Conservation (phyloP, 2,888 invertebrate genomes). For the Incurvaria masculella region DNA sequence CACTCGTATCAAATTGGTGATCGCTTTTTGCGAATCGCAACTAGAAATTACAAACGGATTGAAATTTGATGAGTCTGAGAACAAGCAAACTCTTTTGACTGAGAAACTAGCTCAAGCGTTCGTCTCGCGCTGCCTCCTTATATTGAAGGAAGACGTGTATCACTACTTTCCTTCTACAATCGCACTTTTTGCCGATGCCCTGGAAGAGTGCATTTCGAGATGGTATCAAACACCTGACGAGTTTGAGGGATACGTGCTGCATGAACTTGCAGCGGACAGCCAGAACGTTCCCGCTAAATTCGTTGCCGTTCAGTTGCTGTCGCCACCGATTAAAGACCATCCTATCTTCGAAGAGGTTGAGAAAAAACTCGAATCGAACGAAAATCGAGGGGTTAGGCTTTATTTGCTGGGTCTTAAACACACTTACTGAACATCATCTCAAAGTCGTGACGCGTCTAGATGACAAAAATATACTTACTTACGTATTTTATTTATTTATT, state of each 20-base stretch:
- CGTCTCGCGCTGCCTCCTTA: constrained; percentile 24
- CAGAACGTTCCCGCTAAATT: too few relatives aligned
- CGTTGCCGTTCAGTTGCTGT: too few relatives aligned
- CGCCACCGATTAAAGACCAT: neutral
- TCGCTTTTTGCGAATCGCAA: constrained; percentile 15
- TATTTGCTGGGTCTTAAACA: too few relatives aligned
- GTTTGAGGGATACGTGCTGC: neutral
- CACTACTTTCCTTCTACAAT: constrained; percentile 22
- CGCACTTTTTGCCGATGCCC: neutral
- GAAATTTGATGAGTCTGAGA: constrained; percentile 12
- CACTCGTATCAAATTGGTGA: constrained; percentile 26
- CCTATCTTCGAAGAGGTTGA: neutral
- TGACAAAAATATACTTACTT: too few relatives aligned
- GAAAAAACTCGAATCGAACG: neutral
- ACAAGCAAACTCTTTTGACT: constrained; percentile 17
- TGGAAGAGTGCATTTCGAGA: neutral
- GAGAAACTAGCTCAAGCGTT: constrained; percentile 22
- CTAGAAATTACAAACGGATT: neutral
- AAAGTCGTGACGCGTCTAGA: too few relatives aligned
- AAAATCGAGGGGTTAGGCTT: neutral
- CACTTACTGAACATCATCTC: too few relatives aligned
- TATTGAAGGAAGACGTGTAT: constrained; percentile 27
- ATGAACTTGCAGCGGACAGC: too few relatives aligned
- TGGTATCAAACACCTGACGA: neutral
- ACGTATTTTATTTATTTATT: too few relatives aligned